Conservation (phyloP, 2,797 vertebrate species). For the Antennarius maculatus region DNA sequence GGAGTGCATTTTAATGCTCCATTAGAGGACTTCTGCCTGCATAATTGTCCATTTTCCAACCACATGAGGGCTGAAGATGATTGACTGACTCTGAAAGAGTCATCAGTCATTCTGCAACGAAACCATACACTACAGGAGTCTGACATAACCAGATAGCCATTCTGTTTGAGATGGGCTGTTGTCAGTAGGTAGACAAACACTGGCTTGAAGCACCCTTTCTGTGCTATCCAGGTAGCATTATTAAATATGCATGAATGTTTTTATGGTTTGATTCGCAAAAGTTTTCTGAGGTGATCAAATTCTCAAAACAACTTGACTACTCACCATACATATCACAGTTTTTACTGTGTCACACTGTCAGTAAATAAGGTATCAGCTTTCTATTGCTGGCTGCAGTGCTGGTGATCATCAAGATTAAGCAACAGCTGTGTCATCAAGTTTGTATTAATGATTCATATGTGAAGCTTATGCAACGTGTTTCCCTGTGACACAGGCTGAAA, state of each 20-base stretch:
- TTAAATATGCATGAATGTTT: neutral
- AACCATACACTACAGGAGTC: constrained; percentile 39
- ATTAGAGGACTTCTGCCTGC: constrained; percentile 75
- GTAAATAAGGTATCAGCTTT: neutral
- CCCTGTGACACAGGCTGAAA: neutral
- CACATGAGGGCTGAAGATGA: constrained; percentile 56
- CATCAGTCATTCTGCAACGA: constrained; percentile 57
- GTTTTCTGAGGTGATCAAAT: neutral
- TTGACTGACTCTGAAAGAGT: constrained; percentile 56
- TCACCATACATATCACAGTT: neutral
- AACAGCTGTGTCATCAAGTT: constrained; percentile 26
- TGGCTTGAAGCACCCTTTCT: constrained; percentile 6
- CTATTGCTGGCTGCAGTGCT: constrained; percentile 8
- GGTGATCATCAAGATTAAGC: constrained; percentile 24
- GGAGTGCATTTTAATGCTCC: constrained; percentile 68
- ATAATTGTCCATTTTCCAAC: constrained; percentile 75
- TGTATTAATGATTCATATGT: constrained; percentile 35
- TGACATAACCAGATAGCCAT: constrained; percentile 54
- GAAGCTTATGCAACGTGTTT: constrained; percentile 23
- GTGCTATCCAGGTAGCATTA: neutral
- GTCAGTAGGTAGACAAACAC: constrained; percentile 35
- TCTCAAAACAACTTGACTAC: neutral
- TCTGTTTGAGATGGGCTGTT: constrained; percentile 42
- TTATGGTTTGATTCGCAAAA: neutral
- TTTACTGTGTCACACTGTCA: neutral